phyloP scores from a whole-genome alignment of 1,140 invertebrate species.

The Anoplolepis gracilipes region DNA sequence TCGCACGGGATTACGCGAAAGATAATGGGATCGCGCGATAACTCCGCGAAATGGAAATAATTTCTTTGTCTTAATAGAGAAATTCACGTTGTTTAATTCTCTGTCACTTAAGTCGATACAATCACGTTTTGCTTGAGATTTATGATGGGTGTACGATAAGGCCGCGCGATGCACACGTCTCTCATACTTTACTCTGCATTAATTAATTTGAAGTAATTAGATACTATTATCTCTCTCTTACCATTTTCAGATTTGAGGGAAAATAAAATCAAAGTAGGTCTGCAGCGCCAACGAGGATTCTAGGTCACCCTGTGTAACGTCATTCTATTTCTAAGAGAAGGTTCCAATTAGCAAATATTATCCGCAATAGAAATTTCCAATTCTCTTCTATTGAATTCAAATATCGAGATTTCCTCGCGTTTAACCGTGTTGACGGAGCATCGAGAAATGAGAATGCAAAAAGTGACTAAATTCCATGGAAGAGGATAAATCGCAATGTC shows the following conservation, averaged over 20 bases:
- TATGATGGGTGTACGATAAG: too few species aligned
- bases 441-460: neutral
- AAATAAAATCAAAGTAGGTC: neutral
- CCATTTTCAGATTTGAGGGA: neutral
- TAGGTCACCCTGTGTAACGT: constrained; percentile 35
- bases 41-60: constrained; percentile 3
- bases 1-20: constrained; percentile 12
- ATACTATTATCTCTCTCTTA: neutral
- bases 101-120: neutral
- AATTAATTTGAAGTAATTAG: constrained; percentile 10
- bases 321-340: constrained; percentile 39
- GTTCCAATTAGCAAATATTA: constrained; percentile 57
- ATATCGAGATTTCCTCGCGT: constrained; percentile 9
- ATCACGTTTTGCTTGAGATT: neutral
- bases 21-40: constrained; percentile 11
- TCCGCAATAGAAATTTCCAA: constrained; percentile 45
- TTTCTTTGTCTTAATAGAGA: constrained; percentile 13
- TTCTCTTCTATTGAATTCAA: constrained; percentile 48
- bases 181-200: too few species aligned
- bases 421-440: neutral
- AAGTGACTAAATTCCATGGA: constrained; percentile 6
- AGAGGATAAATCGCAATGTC: neutral
- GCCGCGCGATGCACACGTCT: too few species aligned
- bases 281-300: constrained; percentile 17
- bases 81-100: constrained; percentile 28